These are phyloP conservation scores for Brienomyrus brachyistius DNA, from an alignment of 2,113 vertebrate genomes.

Conservation along the genomic window DNA sequence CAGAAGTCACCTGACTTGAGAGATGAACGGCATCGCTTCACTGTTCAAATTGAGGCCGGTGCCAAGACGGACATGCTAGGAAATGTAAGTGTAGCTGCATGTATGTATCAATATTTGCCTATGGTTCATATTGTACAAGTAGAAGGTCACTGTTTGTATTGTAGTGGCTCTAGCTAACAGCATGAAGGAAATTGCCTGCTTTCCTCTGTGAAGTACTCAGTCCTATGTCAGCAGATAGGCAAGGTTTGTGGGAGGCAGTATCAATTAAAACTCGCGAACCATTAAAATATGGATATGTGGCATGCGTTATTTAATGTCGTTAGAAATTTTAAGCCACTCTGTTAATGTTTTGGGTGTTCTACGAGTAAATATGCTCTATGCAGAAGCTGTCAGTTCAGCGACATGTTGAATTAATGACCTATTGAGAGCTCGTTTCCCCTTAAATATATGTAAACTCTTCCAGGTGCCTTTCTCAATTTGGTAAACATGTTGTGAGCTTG, in stretches of 20 bases:
- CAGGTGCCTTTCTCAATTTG: neutral
- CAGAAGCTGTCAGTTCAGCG: neutral
- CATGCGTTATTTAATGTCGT: neutral
- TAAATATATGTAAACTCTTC: neutral
- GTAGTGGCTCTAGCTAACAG: conserved; percentile 26
- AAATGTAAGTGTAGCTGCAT: neutral
- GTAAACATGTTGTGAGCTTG: neutral
- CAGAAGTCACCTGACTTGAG: conserved; percentile 22
- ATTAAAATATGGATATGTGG: neutral
- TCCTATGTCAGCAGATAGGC: neutral
- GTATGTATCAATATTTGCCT: conserved; percentile 15
- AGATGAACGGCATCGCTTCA: neutral
- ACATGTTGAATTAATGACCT: neutral
- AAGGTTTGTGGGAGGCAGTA: neutral
- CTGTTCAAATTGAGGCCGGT: conserved; percentile 15
- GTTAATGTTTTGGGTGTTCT: neutral
- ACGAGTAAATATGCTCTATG: neutral
- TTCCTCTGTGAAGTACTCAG: conserved; percentile 14
- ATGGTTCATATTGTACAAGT: conserved; percentile 15
- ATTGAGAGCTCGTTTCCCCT: neutral
- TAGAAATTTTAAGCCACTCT: neutral
- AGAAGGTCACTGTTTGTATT: neutral
- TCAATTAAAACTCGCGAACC: neutral
- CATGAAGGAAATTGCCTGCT: conserved; percentile 12
- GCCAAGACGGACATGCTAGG: neutral